phyloP scores from a whole-genome alignment of 2,797 vertebrate species.

The Arctocebus calabarensis region DNA sequence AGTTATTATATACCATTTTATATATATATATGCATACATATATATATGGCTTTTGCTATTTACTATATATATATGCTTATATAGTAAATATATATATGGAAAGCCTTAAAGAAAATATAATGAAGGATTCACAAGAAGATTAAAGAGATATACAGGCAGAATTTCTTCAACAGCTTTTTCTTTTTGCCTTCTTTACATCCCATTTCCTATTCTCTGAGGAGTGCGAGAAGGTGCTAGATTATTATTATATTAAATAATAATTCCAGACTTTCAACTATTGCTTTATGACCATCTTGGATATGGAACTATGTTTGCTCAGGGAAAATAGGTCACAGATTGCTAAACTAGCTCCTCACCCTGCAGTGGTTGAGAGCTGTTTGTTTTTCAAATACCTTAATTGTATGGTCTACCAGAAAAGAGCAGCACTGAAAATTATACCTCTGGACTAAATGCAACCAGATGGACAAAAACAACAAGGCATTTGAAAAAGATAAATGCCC shows the following conservation, averaged over 20 bases:
- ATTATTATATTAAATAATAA: constrained; percentile 81
- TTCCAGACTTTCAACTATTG: constrained; percentile 81
- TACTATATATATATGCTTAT: neutral
- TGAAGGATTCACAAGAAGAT: constrained; percentile 14
- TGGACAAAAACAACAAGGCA: constrained; percentile 85
- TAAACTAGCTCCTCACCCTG: constrained; percentile 84
- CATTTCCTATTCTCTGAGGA: constrained; percentile 46
- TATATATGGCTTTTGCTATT: too few species aligned
- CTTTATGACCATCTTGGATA: constrained; percentile 77
- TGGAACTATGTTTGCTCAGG: constrained; percentile 79
- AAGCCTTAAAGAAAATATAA: constrained; percentile 35
- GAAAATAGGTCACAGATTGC: constrained; percentile 87
- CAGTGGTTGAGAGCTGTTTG: constrained; percentile 89
- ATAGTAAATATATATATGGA: neutral
- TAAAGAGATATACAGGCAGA: neutral
- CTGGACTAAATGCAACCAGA: constrained; percentile 89
- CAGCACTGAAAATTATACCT: constrained; percentile 88
- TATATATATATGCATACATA: rapidly evolving
- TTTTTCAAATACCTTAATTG: constrained; percentile 92
- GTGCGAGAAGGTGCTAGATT: constrained; percentile 74
- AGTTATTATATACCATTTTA: constrained; percentile 59
- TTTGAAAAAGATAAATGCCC: constrained; percentile 84
- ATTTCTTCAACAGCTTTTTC: constrained; percentile 21
- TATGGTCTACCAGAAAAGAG: constrained; percentile 89
- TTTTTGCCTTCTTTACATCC: neutral